phyloP scores from a whole-genome alignment of 1,140 invertebrate species.

The Maniola jurtina region DNA sequence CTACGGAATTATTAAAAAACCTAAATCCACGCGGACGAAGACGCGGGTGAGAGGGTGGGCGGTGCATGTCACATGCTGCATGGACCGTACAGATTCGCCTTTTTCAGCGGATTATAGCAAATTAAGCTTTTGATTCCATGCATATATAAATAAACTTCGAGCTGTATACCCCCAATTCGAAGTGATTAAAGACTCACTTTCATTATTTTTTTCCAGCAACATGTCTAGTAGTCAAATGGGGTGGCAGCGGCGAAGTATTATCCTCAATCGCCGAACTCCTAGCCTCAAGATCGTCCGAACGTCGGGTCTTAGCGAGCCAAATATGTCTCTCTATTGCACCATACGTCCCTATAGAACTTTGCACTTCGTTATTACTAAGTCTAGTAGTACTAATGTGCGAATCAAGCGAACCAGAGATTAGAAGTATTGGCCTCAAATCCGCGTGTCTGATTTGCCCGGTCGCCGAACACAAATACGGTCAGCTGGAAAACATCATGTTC shows the following conservation, averaged over 20 bases:
- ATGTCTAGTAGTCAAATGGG: slow-evolving; percentile 68
- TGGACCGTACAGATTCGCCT: too few relatives aligned
- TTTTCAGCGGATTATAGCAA: too few relatives aligned
- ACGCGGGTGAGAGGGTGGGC: too few relatives aligned
- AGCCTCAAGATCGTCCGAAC: slow-evolving; percentile 53
- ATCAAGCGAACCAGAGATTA: slow-evolving; percentile 63
- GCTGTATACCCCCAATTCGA: too few relatives aligned
- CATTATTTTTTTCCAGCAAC: slow-evolving; percentile 50
- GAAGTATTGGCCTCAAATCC: slow-evolving; percentile 61
- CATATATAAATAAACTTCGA: too few relatives aligned
- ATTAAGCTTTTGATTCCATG: too few relatives aligned
- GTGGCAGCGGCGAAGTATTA: slow-evolving; percentile 62
- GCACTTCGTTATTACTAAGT: slow-evolving; percentile 71
- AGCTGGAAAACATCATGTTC: slow-evolving; percentile 73
- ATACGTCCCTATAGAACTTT: slow-evolving; percentile 67
- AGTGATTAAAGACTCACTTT: too few relatives aligned
- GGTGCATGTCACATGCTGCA: too few relatives aligned
- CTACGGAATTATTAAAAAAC: too few relatives aligned
- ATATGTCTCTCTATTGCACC: slow-evolving; percentile 66
- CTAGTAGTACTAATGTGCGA: slow-evolving; percentile 74
- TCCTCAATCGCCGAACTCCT: slow-evolving; percentile 65
- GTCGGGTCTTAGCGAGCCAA: slow-evolving; percentile 62
- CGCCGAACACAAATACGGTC: slow-evolving; percentile 65
- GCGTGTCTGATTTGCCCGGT: slow-evolving; percentile 68
- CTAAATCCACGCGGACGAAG: too few relatives aligned